phyloP scores from a whole-genome alignment of 2,113 vertebrate species.

The Corythornis cristatus region DNA sequence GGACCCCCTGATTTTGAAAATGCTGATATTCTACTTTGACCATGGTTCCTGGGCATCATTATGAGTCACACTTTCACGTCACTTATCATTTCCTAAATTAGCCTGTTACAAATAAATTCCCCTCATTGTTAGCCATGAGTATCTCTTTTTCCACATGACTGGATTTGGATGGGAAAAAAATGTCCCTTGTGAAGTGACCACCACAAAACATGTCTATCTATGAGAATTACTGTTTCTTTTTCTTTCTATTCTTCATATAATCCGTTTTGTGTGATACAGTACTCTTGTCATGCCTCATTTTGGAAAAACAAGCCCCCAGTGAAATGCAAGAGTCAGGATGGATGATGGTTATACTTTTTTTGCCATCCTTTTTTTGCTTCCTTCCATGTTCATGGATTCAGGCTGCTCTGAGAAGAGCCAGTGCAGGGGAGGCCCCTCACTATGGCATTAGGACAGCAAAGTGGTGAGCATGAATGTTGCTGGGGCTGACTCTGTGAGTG shows the following conservation, averaged over 20 bases:
- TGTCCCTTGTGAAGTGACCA: neutral
- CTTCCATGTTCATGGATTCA: fast-evolving
- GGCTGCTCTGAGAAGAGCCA: neutral
- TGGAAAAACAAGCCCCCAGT: neutral
- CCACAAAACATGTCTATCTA: neutral
- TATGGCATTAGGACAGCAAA: fast-evolving
- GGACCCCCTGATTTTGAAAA: neutral
- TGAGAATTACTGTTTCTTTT: neutral
- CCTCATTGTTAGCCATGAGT: neutral
- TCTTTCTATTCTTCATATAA: neutral
- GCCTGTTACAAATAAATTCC: neutral
- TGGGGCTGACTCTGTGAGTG: fast-evolving
- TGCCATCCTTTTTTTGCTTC: neutral
- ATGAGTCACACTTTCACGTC: constrained; percentile 17
- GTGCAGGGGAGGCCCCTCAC: neutral
- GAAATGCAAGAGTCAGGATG: neutral
- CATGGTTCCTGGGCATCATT: neutral
- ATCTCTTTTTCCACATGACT: neutral
- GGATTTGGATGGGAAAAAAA: neutral
- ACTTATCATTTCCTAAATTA: constrained; percentile 20
- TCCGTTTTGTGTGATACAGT: neutral
- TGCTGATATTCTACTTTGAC: neutral
- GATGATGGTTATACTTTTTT: neutral
- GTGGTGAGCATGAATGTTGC: neutral
- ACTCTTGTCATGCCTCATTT: neutral